Base-by-base conservation (phyloP, 2,113 vertebrate species). In the Pelusios castaneus region DNA sequence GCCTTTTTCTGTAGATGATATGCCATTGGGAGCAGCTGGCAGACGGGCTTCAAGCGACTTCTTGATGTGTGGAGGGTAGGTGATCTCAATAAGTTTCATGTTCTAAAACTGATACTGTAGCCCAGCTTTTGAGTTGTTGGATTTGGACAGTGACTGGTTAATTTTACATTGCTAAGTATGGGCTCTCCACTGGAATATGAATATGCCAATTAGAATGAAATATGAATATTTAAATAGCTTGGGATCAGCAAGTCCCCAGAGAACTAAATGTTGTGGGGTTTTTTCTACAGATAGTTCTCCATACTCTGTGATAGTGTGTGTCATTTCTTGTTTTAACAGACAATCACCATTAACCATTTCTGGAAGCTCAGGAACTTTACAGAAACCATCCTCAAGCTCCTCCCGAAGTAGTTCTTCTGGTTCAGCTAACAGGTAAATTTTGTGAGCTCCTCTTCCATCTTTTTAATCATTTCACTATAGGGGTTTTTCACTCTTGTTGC, bases 41-140 rank as follows among this genome's bases (percentile, higher is more conserved):
- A 98, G 98, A 77, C 95, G 98, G 31, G 97, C 98, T 52, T 99
- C 99, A 34, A 99, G 98, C n/a, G 99, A 99, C 92, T 99, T 99
- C 98, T 97, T 99, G 91, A 97, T 99, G 92, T 99, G 98, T 96
- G 99, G 98, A 98, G 99, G 99, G 99, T 99, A 98, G 97, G 99
- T 98, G 93, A 56, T 81, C 82, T 78, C 79, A 43, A 90, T 63
- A 34, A 79, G 47, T 76, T 87, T 94, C 54, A 24, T 89, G 70
- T 90, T 95, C 95, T 94, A 17, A 91, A 91, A 91, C 41, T 31
- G 81, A 2, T 67, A 31, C 85, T 95, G 13, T 51, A 31, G 60
- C 34, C 83, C 78, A 92, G 87, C 87, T 94, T 94, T 75, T 79
- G 75, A 75, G 8, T 13, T 83, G 78, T 87, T 91, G 91, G 82